Evolutionary conservation across 1,140 invertebrate genomes (phyloP).

Genomic region (Cherax quadricarinatus): DNA sequence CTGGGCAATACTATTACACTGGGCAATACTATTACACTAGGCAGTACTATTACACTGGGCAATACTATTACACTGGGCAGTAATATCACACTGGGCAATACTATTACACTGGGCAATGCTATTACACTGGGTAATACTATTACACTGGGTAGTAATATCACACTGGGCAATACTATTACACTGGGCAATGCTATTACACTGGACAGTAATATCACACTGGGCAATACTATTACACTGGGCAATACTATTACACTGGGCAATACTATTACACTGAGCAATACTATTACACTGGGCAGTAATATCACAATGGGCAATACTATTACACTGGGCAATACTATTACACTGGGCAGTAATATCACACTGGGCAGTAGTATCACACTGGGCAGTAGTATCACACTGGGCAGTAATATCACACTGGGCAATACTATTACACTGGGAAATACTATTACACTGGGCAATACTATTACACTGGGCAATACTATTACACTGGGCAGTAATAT

Average conservation of each 20-base stretch:
- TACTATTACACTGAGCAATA: background rate
- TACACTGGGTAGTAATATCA: background rate
- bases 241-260: background rate
- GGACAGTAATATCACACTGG: background rate
- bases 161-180: background rate
- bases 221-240: background rate
- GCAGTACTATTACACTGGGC: background rate
- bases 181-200: background rate
- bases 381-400: background rate
- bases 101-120: background rate
- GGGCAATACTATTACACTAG: background rate
- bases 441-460: background rate
- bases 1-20: background rate
- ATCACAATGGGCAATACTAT: background rate
- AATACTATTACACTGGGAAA: background rate
- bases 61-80: background rate
- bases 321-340: background rate
- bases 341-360: background rate
- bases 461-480: background rate
- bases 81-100: background rate
- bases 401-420: background rate
- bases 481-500: no score
- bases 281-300: background rate
- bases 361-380: background rate
- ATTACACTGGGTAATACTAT: background rate